Conservation (phyloP, 1,140 invertebrate species). For the Drosophila ananassae region DNA sequence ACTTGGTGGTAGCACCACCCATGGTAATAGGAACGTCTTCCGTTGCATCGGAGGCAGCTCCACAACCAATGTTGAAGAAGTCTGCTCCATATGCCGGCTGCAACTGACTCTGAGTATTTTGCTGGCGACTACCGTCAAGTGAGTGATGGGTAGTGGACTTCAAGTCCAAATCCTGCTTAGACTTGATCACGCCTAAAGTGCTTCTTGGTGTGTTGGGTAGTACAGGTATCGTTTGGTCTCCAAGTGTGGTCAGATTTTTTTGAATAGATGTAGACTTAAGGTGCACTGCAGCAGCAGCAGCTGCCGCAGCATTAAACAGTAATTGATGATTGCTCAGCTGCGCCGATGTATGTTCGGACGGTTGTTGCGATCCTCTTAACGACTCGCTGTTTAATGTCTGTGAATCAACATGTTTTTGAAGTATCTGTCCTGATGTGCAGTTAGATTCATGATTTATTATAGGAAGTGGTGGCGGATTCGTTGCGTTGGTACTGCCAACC, state of each 20-base stretch:
- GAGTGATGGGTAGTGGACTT: slow-evolving; percentile 36
- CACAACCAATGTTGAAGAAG: slow-evolving; percentile 19
- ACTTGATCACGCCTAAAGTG: slow-evolving; percentile 32
- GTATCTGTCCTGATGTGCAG: slow-evolving; percentile 7
- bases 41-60: not conserved
- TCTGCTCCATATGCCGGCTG: slow-evolving; percentile 25
- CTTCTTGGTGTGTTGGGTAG: slow-evolving; percentile 1
- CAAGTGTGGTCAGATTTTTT: slow-evolving; percentile 17
- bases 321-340: slow-evolving; percentile 70
- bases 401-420: slow-evolving; percentile 56
- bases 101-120: slow-evolving; percentile 8
- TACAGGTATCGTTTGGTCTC: slow-evolving; percentile 10
- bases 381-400: slow-evolving; percentile 42
- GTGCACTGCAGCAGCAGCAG: slow-evolving; percentile 74
- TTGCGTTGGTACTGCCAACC: slow-evolving; percentile 18
- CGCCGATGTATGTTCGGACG: slow-evolving; percentile 27
- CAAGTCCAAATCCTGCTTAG: slow-evolving; percentile 48
- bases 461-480: slow-evolving; percentile 10
- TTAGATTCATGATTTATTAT: slow-evolving; percentile 34
- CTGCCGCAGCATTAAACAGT: slow-evolving; percentile 75
- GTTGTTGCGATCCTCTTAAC: slow-evolving; percentile 32
- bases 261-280: slow-evolving; percentile 70
- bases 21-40: slow-evolving; percentile 5
- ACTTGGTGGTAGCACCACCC: slow-evolving; percentile 14
- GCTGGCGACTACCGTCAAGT: slow-evolving; percentile 29